Base-by-base conservation (phyloP, 1,140 invertebrate species). In the Archivesica marissinica region DNA sequence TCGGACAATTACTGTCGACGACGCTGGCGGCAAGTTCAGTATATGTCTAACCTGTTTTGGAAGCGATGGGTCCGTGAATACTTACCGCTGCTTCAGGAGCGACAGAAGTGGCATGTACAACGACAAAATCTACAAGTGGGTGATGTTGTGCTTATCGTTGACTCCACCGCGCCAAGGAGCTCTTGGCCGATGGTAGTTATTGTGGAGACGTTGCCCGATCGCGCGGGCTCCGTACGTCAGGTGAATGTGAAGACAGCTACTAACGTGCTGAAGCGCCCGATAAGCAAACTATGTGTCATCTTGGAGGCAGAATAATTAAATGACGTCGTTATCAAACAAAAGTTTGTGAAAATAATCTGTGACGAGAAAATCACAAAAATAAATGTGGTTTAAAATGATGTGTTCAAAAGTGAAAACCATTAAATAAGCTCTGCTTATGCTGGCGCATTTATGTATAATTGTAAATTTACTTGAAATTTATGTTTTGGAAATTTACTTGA, bases 61-160 rank as follows among this genome's bases (percentile, higher is more conserved):
- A 13, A 30, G 23, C 9, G 61, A 35, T 66, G 61, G 61, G 17
- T 66, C 11, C 15, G 28, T 6, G 61, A 66, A 33, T 66, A 66
- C 61, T 23, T 59, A 59, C 56, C 56, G 9, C 23, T 23, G 9
- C 56, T 59, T n/a, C 20, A 59, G n/a, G 56, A 59, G 23, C 56
- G 56, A 23, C 23, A 59, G 23, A 11, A 59, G 28, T 59, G 7
- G 56, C 44, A 20, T 47, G 7, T 11, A 47, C 44, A 47, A 38
- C 35, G 85, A 30, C 56, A 44, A 83, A 87, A 88, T 66, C 15
- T 89, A 6, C 23, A 78, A 66, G 33, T 66, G 39, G 86, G 79
- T 35, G 89, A 90, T 66, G 68, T 89, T 59, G 88, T 90, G 0
- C 50, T 90, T n/a, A 61, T 89, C 1, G 78, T 75, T 15, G 88